Conservation (phyloP, 2,797 vertebrate genomes). For the Chiloscyllium punctatum region DNA sequence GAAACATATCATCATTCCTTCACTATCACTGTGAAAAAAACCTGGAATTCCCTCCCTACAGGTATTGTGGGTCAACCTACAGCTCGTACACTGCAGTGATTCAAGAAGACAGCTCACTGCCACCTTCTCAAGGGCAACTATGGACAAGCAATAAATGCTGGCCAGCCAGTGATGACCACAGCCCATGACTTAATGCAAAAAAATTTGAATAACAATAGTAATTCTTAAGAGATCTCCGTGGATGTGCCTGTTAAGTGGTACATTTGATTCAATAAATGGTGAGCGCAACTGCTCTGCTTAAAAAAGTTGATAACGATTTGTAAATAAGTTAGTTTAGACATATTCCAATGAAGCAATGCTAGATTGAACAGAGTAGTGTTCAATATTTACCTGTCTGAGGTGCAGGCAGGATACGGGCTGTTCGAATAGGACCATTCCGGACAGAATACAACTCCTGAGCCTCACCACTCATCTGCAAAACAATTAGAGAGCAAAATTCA, state of each 20-base stretch:
- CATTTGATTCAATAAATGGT: neutral
- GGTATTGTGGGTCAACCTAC: no score
- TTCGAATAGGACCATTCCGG: conserved; percentile 83
- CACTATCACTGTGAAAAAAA: no score
- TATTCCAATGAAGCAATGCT: neutral
- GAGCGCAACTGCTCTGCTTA: neutral
- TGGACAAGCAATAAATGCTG: no score
- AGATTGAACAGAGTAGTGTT: neutral
- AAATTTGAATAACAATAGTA: neutral
- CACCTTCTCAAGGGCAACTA: no score
- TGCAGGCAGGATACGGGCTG: conserved; percentile 80
- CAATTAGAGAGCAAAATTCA: conserved; percentile 28
- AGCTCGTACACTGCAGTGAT: no score
- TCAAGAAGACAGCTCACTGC: no score
- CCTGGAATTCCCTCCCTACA: no score
- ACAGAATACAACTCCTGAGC: conserved; percentile 95
- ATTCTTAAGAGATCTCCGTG: neutral
- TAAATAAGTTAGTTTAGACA: neutral
- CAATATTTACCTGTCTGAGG: conserved; percentile 84
- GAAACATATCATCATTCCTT: no score
- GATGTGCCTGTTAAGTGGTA: neutral
- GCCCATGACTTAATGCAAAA: no score
- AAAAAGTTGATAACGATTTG: neutral
- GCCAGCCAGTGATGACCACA: no score
- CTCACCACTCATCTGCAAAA: conserved; percentile 81